Base-by-base conservation (phyloP, 2,888 invertebrate genomes). In the Troglohyphantes excavatus region DNA sequence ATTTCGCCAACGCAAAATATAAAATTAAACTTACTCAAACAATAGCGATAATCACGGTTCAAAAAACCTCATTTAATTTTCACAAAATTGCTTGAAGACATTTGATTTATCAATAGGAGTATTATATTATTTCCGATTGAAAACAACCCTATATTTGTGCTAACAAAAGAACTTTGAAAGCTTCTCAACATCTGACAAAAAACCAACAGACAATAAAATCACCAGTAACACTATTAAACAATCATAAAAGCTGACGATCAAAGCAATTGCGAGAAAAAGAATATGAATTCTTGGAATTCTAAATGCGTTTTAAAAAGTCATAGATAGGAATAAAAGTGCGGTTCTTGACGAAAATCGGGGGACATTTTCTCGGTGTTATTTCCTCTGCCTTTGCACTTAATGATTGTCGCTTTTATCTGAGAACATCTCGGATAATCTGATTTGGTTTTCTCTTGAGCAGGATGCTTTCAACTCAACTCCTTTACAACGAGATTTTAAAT, bases 371-470 rank as follows among this genome's bases (percentile, higher is more conserved):
- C 53, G 53, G 53, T 53, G 53, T n/a, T 53, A 53, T 53, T 53
- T 53, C 53, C 53, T 53, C n/a, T 53, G n/a, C 53, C 13, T 53
- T 53, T 53, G 53, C 53, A 17, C 53, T 53, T 53, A 53, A 53
- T 53, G n/a, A 53, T 53, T 53, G 53, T n/a, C 53, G n/a, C 53
- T 53, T 53, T 53, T 53, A 53, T 13, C 53, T 11, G 53, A 53
- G 53, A 53, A 53, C 53, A 53, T 53, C 53, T 53, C 53, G n/a
- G 53, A 53, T 53, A 53, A 53, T 53, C 53, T 53, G n/a, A 53
- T 53, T 53, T 53, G 13, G n/a, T 53, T 53, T 39, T 53, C 53
- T n/a, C 53, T 53, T n/a, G 53, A 53, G 53, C 53, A 53, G 53
- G 53, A 53, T 13, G n/a, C 53, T 53, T 53, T 7, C 53, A 53